Conservation (phyloP, 2,797 vertebrate genomes). For the Eidolon dupreanum region DNA sequence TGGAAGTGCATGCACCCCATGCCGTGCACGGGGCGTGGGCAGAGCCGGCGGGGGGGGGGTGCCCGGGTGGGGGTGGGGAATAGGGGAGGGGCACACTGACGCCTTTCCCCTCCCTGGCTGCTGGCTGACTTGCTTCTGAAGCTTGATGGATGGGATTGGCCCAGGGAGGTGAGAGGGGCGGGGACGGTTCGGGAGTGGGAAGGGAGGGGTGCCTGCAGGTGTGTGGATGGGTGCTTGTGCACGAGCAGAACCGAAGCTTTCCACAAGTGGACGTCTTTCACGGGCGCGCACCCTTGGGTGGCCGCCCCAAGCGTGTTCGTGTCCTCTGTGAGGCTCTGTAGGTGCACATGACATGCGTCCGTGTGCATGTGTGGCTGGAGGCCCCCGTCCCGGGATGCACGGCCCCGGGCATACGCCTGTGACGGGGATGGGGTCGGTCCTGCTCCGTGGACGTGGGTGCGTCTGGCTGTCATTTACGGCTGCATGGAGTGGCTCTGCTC, state of each 20-base stretch:
- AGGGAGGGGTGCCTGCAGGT: constrained; percentile 16
- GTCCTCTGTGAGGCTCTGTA: background rate
- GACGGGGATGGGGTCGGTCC: background rate
- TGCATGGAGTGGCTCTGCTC: background rate
- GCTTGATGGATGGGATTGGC: constrained; percentile 77
- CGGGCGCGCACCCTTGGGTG: fast-evolving
- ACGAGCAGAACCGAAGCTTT: background rate
- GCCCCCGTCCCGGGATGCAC: background rate
- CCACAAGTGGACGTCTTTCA: background rate
- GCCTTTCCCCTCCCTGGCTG: constrained; percentile 72
- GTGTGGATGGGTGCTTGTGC: background rate
- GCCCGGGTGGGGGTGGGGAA: background rate
- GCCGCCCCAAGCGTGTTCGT: background rate
- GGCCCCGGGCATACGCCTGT: background rate
- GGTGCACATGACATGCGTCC: constrained; percentile 12
- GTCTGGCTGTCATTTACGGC: background rate
- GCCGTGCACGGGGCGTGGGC: background rate
- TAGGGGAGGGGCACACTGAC: constrained; percentile 56
- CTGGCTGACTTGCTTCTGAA: constrained; percentile 83
- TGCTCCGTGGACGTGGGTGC: background rate
- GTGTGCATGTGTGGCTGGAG: constrained; percentile 37
- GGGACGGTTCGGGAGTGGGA: constrained; percentile 8
- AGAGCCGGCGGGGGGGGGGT: background rate
- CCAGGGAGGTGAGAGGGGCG: constrained; percentile 74
- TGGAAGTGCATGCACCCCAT: background rate